phyloP scores from a whole-genome alignment of 2,113 vertebrate species.

The Bubalus kerabau region DNA sequence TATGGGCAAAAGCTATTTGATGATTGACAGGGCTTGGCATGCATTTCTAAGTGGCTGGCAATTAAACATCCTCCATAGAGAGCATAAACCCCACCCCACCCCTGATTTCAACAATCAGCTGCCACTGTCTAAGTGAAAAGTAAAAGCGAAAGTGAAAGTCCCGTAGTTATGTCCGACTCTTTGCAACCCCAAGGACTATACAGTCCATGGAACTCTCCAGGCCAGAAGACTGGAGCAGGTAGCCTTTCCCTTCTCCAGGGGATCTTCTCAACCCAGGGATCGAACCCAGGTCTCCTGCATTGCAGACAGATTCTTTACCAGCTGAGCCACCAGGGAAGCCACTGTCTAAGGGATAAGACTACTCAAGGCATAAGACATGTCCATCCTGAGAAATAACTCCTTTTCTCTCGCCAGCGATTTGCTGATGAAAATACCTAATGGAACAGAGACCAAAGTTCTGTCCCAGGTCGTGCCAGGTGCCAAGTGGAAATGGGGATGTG shows the following conservation, averaged over 20 bases:
- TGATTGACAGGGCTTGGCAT: neutral
- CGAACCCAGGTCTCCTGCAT: neutral
- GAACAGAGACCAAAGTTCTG: neutral
- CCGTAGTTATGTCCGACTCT: fast-evolving
- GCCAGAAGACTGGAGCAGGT: neutral
- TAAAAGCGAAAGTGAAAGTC: neutral
- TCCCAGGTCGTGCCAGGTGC: neutral
- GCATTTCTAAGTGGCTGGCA: neutral
- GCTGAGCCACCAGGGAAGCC: neutral
- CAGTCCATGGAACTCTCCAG: neutral
- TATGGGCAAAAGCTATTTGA: conserved; percentile 10
- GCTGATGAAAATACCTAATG: neutral
- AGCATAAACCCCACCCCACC: neutral
- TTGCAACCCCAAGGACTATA: neutral
- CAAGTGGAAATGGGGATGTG: neutral
- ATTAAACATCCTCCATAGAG: neutral
- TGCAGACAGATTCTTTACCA: neutral
- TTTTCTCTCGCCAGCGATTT: neutral
- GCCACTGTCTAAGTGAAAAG: neutral
- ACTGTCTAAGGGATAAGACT: neutral
- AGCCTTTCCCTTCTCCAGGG: neutral
- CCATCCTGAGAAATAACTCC: neutral
- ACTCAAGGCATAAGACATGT: neutral
- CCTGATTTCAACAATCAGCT: neutral
- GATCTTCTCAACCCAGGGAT: neutral